phyloP scores from a whole-genome alignment of 2,888 invertebrate genomes.

The Cylloceria caligata region DNA sequence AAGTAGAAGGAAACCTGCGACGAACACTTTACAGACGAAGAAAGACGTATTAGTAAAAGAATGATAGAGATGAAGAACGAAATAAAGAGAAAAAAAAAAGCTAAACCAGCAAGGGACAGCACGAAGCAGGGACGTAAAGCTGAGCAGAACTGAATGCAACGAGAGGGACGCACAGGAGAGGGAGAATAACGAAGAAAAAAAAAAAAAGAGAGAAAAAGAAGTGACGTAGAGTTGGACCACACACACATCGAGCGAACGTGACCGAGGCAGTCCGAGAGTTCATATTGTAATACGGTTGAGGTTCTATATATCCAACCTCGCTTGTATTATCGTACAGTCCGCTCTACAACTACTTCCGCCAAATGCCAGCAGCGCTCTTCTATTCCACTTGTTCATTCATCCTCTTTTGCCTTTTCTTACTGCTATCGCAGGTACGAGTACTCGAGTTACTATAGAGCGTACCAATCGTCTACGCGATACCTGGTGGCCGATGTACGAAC shows the following conservation, averaged over 20 bases:
- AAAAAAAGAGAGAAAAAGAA: conserved; percentile 61
- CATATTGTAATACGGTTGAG: conserved; percentile 82
- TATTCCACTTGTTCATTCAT: conserved; percentile 28
- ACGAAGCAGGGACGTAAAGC: conserved; percentile 62
- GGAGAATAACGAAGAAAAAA: conserved; percentile 45
- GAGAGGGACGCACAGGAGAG: conserved; percentile 39
- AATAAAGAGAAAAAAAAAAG: conserved; percentile 25
- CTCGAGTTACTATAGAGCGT: neutral
- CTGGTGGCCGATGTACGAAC: neutral
- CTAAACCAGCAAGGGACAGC: conserved; percentile 42
- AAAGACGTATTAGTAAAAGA: conserved; percentile 2
- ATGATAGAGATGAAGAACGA: conserved; percentile 12
- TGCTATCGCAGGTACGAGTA: neutral
- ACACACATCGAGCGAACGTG: conserved; percentile 83
- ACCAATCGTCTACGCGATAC: neutral
- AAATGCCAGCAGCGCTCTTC: conserved; percentile 36
- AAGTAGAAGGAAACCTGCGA: conserved; percentile 26
- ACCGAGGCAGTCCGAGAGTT: conserved; percentile 82
- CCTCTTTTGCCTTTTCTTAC: conserved; percentile 15
- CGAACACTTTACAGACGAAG: conserved; percentile 1
- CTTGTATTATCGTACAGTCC: conserved; percentile 82
- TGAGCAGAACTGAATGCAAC: conserved; percentile 32
- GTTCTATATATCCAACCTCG: conserved; percentile 75
- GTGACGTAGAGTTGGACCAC: conserved; percentile 81
- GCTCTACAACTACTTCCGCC: conserved; percentile 79